These are phyloP conservation scores for Cherax quadricarinatus DNA, from an alignment of 1,140 invertebrate genomes.

Conservation along the genomic window DNA sequence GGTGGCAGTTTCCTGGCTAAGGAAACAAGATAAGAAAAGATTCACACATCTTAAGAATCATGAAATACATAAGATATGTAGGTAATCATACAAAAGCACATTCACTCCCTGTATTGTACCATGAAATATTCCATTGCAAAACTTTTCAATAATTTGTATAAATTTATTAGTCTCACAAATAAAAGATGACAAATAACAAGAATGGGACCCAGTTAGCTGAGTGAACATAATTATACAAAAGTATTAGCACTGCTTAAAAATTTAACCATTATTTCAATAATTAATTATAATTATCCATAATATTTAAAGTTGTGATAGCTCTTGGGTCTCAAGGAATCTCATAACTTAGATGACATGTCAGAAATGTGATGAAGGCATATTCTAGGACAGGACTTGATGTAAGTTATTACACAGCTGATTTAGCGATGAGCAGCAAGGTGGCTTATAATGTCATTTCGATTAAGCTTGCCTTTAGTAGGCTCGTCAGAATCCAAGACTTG, in stretches of 20 bases:
- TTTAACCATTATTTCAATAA: no score
- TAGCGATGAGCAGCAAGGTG: constrained; percentile 18
- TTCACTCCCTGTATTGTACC: background rate
- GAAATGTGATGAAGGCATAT: background rate
- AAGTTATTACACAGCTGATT: background rate
- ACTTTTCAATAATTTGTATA: background rate
- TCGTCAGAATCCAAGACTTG: constrained; percentile 32
- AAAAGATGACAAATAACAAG: background rate
- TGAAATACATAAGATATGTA: background rate
- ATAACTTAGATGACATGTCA: background rate
- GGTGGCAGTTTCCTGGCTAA: no score
- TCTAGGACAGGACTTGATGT: background rate
- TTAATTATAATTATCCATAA: background rate
- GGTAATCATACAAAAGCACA: background rate
- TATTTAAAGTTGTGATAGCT: no score
- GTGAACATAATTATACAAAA: background rate
- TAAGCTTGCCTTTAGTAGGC: constrained; percentile 15
- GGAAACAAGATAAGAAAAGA: background rate
- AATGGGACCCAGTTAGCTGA: background rate
- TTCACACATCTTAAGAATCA: background rate
- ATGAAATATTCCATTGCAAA: background rate
- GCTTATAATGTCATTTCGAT: constrained; percentile 19
- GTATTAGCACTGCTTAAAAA: background rate
- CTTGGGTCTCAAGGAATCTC: background rate
- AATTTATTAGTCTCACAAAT: background rate